phyloP scores from a whole-genome alignment of 2,113 vertebrate species.

The Ceyx melanurus region DNA sequence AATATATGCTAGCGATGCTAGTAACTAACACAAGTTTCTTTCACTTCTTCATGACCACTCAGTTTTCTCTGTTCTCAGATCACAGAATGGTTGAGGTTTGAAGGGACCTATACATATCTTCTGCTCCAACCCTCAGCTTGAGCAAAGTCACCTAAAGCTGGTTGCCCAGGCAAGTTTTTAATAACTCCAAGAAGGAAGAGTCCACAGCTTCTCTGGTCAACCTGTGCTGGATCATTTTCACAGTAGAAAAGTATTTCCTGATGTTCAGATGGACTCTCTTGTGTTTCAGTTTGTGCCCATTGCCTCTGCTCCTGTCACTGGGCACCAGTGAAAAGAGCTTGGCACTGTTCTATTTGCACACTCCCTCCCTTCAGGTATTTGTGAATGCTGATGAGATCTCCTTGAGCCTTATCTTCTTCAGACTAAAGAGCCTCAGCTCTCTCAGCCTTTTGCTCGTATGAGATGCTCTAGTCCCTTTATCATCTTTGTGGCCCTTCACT shows the following conservation, averaged over 20 bases:
- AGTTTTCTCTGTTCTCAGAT: not conserved
- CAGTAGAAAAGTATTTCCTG: not conserved
- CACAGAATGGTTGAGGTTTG: not conserved
- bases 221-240: not conserved
- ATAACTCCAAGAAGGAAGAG: not conserved
- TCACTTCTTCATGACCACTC: not conserved
- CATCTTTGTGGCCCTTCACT: not conserved
- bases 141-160: not conserved
- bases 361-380: not conserved
- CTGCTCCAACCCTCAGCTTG: not conserved
- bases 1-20: not conserved
- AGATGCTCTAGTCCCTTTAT: not conserved
- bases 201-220: not conserved
- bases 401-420: not conserved
- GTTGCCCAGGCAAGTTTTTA: not conserved
- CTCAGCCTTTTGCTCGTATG: not conserved
- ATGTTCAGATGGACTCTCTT: not conserved
- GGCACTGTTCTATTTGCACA: not conserved
- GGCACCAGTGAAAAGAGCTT: not conserved
- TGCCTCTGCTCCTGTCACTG: not conserved
- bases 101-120: not conserved
- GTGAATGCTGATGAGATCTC: not conserved
- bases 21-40: not conserved
- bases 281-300: not conserved
- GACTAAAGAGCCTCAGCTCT: not conserved